A percentile compares a stretch with the other conserved stretches of the same genome.
phyloP scores from a whole-genome alignment of 92 coral and sea anemone species.

The Bergia sp. region DNA sequence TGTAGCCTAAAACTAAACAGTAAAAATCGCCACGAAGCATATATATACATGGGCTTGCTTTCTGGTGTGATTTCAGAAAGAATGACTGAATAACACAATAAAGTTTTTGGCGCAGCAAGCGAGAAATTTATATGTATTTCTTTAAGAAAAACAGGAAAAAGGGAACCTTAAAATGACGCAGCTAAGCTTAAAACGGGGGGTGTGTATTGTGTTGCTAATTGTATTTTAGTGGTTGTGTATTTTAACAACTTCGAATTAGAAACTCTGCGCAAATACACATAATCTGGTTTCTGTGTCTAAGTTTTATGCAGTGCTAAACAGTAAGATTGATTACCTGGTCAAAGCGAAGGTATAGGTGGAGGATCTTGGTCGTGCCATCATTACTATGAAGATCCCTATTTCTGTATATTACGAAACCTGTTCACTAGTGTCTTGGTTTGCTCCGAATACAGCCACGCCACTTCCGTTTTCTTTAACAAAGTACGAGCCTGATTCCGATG shows the following conservation, averaged over 20 bases:
- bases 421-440: conserved; percentile 3
- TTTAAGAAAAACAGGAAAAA: neutral
- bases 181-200: neutral
- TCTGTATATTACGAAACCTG: conserved; percentile 5
- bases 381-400: neutral
- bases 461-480: conserved; percentile 34
- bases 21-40: neutral
- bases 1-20: neutral
- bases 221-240: neutral
- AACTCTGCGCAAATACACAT: neutral
- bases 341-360: conserved; percentile 2
- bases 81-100: neutral
- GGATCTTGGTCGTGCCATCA: conserved; percentile 33
- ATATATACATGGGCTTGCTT: neutral
- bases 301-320: neutral
- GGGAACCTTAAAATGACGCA: neutral
- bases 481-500: neutral
- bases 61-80: too few species aligned
- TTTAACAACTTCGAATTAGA: neutral
- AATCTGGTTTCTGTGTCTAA: neutral
- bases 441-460: neutral
- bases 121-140: neutral
- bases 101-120: neutral
- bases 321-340: conserved; percentile 10
- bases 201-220: neutral